These are phyloP conservation scores for Beroe ovata DNA, from an alignment of 37 sponge, comb jelly and placozoan species.

Conservation along the genomic window DNA sequence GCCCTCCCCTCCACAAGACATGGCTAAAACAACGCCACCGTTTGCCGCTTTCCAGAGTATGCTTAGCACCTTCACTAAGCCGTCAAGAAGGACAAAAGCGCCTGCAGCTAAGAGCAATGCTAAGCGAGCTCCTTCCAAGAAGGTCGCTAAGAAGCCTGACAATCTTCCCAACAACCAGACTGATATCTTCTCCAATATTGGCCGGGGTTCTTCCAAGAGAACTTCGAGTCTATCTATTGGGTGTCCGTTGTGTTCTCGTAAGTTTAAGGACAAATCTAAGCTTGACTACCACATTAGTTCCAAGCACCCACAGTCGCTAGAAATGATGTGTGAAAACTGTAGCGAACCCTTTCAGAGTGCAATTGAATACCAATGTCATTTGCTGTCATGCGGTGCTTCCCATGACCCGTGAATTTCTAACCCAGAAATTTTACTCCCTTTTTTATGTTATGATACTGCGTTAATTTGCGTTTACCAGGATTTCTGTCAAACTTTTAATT, in stretches of 20 bases:
- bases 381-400: slow-evolving; percentile 11
- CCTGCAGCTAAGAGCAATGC: neutral
- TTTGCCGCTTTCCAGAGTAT: slow-evolving; percentile 28
- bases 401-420: neutral
- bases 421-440: neutral
- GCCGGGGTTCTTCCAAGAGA: neutral
- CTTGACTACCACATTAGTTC: slow-evolving; percentile 56
- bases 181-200: slow-evolving; percentile 46
- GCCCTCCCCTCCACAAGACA: neutral
- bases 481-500: neutral
- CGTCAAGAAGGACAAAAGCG: neutral
- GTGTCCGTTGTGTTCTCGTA: slow-evolving; percentile 20
- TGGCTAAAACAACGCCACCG: neutral
- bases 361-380: slow-evolving; percentile 57
- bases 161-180: neutral
- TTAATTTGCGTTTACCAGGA: neutral
- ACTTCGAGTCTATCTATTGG: neutral
- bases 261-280: slow-evolving; percentile 49
- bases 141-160: neutral
- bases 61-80: slow-evolving; percentile 47
- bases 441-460: neutral
- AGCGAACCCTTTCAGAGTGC: slow-evolving; percentile 29
- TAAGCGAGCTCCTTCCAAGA: neutral
- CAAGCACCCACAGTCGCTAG: slow-evolving; percentile 57
- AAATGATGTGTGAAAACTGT: slow-evolving; percentile 54